Base-by-base conservation (phyloP, 1,140 invertebrate genomes). In the Trachelipus rathkii region DNA sequence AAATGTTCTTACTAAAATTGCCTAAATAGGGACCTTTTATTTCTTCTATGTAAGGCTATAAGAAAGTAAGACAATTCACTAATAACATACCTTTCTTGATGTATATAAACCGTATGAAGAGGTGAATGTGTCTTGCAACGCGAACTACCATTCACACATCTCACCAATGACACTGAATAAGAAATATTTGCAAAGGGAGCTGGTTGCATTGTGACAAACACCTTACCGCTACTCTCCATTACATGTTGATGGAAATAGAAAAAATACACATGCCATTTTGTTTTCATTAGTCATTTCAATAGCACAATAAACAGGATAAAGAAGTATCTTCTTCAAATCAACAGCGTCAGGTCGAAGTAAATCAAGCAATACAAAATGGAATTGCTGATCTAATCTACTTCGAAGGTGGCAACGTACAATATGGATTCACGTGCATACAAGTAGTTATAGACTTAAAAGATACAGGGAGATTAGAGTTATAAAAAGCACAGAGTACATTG, bases 131-230 rank as follows among this genome's bases (percentile, higher is more conserved):
- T 19, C 4, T 60, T 19, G 50, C 50, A 60, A 13, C 50, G 11
- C 8, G 19, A 60, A 60, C 50, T 60, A 15, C 19, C 11, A 60
- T 60, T 60, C 8, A 60, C 11, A 19, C 50, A 60, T 60, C 50
- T 60, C 19, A 60, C 50, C 50, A 60, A 60, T 15, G 50, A 60
- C 11, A 60, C 50, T 15, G 11, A 13, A 60, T 60, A 60, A 15
- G 50, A 60, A 60, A 60, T 60, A 60, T 60, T 60, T 60, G 50
- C 11, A 60, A 60, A 60, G 2, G 50, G 50, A 15, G 50, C 50
- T 15, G 50, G 50, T 19, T 60, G 50, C 50, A 60, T 15, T 15
- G 50, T 60, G 11, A 60, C 50, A 15, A 60, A 13, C 11, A 60
- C 11, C 11, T 60, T 60, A 60, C 19, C 50, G 19, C 11, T 60